Evolutionary conservation across 2,888 invertebrate genomes (phyloP).

Genomic region (Digitonthophagus gazella): DNA sequence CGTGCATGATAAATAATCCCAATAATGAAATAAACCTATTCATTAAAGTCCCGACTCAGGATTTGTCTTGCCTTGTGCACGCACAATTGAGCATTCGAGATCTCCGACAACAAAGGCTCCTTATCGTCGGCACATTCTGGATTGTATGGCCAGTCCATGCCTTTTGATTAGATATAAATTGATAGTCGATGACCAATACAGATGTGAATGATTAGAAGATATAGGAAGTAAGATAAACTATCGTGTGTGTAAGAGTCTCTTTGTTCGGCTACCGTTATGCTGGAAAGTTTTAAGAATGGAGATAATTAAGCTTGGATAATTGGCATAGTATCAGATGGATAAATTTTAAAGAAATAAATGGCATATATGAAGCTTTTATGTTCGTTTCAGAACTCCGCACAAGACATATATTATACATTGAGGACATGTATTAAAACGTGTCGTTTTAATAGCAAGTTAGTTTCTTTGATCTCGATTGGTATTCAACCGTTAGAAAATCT

Average conservation of each 20-base stretch:
- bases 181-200: not conserved
- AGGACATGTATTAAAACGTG: not conserved
- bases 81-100: not conserved
- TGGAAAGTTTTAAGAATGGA: not conserved
- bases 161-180: not conserved
- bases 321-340: not conserved
- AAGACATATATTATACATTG: not conserved
- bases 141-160: not conserved
- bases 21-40: not conserved
- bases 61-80: not conserved
- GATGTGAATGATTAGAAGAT: not conserved
- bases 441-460: not conserved
- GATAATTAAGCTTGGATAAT: not conserved
- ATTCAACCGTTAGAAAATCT: not conserved
- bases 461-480: not conserved
- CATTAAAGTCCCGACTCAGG: not conserved
- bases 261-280: not conserved
- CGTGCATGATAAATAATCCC: not conserved
- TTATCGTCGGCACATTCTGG: not conserved
- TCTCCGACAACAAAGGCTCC: not conserved
- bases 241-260: not conserved
- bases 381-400: too few relatives aligned
- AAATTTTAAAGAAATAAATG: too few relatives aligned
- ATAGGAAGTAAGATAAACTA: not conserved
- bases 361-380: too few relatives aligned